phyloP scores from a whole-genome alignment of 2,888 invertebrate species.

The Invenusta paracnida region DNA sequence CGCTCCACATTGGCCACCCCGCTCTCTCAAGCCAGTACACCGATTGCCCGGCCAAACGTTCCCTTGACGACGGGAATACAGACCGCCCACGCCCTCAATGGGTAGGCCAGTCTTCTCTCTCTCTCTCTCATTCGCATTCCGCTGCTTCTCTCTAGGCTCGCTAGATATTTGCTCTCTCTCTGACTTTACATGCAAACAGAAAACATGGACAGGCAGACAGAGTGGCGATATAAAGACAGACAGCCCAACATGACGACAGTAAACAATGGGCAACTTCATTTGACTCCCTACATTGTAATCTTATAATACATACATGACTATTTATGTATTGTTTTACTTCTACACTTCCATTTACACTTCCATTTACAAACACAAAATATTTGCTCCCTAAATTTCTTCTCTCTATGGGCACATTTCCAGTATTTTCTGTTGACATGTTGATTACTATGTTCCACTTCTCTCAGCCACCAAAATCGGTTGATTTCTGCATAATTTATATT shows the following conservation, averaged over 20 bases:
- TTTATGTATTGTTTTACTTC: no score
- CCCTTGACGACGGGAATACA: neutral
- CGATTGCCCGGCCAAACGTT: constrained; percentile 5
- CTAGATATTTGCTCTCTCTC: neutral
- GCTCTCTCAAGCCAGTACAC: neutral
- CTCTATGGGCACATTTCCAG: no score
- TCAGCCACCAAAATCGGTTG: no score
- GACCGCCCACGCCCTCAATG: constrained; percentile 26
- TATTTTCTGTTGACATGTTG: no score
- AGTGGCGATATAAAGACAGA: neutral
- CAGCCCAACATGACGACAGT: neutral
- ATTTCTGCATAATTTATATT: no score
- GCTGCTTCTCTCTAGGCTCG: no score
- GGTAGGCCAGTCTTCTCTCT: constrained; percentile 2
- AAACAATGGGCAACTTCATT: neutral
- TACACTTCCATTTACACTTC: no score
- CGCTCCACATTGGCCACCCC: constrained; percentile 19
- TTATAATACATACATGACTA: no score
- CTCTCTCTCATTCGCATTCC: neutral
- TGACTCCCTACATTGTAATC: neutral
- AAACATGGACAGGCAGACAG: neutral
- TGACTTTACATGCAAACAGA: neutral
- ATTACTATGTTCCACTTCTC: no score
- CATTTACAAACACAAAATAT: no score
- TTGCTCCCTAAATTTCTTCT: no score